Conservation (phyloP, 2,113 vertebrate genomes). For the Dipodomys ordii region DNA sequence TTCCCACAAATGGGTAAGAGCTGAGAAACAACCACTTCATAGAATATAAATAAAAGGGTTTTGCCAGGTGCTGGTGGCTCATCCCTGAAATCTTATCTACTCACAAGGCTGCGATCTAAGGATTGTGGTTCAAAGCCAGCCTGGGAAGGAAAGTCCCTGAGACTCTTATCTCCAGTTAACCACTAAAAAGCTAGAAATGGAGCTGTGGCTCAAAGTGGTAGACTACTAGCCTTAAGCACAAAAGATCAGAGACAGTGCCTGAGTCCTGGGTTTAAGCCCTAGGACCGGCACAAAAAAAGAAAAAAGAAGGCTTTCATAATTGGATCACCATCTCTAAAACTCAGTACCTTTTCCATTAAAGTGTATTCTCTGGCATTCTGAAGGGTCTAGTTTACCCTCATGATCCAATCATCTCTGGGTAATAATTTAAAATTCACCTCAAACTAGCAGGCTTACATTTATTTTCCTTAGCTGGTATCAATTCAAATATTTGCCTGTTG, state of each 20-base stretch:
- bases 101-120: no score
- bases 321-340: background rate
- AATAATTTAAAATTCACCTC: background rate
- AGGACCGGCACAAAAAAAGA: no score
- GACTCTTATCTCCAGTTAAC: no score
- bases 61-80: no score
- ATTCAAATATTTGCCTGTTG: background rate
- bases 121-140: no score
- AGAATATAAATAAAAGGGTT: background rate
- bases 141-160: no score
- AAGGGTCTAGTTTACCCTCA: background rate
- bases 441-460: background rate
- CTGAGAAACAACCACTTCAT: background rate
- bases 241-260: no score
- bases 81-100: no score
- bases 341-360: background rate
- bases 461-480: background rate
- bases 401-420: constrained; percentile 20
- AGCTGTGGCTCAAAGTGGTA: no score
- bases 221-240: no score
- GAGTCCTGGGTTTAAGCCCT: no score
- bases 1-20: background rate
- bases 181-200: no score
- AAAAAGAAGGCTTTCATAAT: background rate
- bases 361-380: background rate